Conservation (phyloP, 2,113 vertebrate genomes). For the Thamnophis sirtalis region DNA sequence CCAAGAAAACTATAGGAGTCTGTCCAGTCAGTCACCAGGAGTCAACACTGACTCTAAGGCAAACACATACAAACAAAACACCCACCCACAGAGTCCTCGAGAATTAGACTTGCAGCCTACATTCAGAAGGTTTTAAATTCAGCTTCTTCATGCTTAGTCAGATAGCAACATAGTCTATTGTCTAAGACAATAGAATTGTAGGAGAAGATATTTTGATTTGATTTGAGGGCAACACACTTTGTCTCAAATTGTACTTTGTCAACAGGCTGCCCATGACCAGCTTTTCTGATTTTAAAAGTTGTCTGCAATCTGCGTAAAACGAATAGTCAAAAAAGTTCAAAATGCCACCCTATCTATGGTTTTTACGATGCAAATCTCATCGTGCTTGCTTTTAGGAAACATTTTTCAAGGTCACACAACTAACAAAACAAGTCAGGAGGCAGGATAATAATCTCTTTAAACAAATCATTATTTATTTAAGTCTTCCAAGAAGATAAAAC, state of each 20-base stretch:
- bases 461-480: not conserved
- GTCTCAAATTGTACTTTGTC: not conserved
- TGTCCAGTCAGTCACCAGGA: not conserved
- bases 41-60: not conserved
- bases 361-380: not conserved
- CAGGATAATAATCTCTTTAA: fast-evolving
- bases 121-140: not conserved
- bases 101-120: not conserved
- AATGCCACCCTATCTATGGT: not conserved
- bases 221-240: not conserved
- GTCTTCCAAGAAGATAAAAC: not conserved
- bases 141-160: not conserved
- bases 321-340: not conserved
- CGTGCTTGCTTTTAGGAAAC: fast-evolving
- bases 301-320: not conserved
- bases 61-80: not conserved
- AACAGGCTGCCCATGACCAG: not conserved
- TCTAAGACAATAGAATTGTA: not conserved
- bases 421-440: not conserved
- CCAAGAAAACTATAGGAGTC: not conserved
- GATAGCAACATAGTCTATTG: not conserved
- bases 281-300: not conserved
- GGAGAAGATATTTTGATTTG: not conserved
- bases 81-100: not conserved
- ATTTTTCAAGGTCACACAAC: conserved; percentile 24